These are phyloP conservation scores for Homarus gammarus DNA, from an alignment of 2,888 invertebrate species.

Conservation along the genomic window DNA sequence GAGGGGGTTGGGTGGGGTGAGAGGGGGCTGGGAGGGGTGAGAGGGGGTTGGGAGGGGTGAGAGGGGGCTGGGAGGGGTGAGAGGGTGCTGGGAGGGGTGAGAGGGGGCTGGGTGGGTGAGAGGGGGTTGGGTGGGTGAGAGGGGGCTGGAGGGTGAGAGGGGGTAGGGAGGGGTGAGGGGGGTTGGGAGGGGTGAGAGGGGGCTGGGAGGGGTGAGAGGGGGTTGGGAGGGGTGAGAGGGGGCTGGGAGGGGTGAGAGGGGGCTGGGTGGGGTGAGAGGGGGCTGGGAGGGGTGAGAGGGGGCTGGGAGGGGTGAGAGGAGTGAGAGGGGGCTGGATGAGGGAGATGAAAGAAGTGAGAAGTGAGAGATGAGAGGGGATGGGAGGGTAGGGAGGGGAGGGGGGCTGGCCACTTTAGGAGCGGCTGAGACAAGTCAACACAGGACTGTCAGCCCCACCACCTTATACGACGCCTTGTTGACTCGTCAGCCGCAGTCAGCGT, in stretches of 20 bases:
- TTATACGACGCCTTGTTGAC: too few relatives aligned
- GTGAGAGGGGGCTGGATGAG: too few relatives aligned
- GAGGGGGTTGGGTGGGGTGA: neutral
- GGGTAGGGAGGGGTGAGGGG: conserved; percentile 8
- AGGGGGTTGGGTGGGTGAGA: neutral
- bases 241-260: neutral
- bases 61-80: neutral
- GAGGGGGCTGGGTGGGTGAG: neutral
- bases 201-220: neutral
- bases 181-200: neutral
- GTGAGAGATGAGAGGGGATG: too few relatives aligned
- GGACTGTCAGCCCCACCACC: too few relatives aligned
- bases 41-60: neutral
- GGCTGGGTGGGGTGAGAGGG: too few relatives aligned
- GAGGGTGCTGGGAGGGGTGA: conserved; percentile 7
- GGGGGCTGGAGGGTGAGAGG: conserved; percentile 33
- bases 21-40: neutral
- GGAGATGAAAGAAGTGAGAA: too few relatives aligned
- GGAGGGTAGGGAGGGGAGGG: too few relatives aligned
- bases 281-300: too few relatives aligned
- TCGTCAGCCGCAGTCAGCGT: too few relatives aligned
- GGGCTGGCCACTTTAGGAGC: too few relatives aligned
- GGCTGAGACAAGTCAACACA: too few relatives aligned
- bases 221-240: neutral
- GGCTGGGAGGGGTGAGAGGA: too few relatives aligned